Percentiles rank a stretch among this genome's conserved stretches.
These are phyloP conservation scores for Lepus americanus DNA, from an alignment of 2,113 vertebrate genomes.

Conservation along the genomic window DNA sequence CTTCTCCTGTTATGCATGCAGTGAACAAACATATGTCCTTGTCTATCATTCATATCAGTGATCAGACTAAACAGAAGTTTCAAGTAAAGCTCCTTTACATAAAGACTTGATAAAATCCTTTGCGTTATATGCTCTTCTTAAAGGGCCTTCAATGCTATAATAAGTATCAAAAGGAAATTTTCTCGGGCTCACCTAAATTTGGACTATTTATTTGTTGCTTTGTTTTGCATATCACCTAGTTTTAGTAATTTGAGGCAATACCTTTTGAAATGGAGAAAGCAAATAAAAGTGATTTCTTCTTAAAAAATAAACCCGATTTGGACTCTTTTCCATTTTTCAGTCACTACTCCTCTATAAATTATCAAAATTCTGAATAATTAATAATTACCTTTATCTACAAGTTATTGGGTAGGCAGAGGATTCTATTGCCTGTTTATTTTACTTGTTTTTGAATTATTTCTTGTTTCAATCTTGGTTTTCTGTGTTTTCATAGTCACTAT, in stretches of 20 bases:
- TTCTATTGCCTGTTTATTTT: not conserved
- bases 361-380: not conserved
- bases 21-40: not conserved
- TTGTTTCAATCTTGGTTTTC: slow-evolving; percentile 42
- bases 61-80: slow-evolving; percentile 11
- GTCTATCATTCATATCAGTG: not conserved
- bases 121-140: not conserved
- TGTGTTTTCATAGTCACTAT: not conserved
- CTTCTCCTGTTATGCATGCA: not conserved
- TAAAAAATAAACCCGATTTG: not conserved
- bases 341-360: not conserved
- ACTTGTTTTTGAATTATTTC: slow-evolving; percentile 20
- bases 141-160: not conserved
- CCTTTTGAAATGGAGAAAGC: not conserved
- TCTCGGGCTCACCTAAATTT: slow-evolving; percentile 2
- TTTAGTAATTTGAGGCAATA: slow-evolving; percentile 53
- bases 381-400: not conserved
- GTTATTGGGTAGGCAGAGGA: not conserved
- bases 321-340: not conserved
- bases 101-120: slow-evolving; percentile 34
- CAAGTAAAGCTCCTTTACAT: not conserved
- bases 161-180: not conserved
- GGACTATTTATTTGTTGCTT: not conserved
- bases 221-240: not conserved
- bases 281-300: slow-evolving; percentile 46